Evolutionary conservation across 2,797 vertebrate species (phyloP).

Genomic region (Catamblyrhynchus diadema): DNA sequence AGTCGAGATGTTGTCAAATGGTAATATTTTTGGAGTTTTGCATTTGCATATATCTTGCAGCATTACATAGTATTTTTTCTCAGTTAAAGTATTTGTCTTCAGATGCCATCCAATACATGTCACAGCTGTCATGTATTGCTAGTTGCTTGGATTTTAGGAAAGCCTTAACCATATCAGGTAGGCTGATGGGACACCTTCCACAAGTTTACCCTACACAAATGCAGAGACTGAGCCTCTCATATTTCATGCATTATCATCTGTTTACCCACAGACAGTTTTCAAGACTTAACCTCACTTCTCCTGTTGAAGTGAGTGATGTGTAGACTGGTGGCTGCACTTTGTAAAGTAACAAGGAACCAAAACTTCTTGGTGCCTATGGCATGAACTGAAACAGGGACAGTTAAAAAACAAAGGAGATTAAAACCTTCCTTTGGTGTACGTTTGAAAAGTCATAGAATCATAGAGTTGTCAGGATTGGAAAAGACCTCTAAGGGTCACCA

Average conservation of each 20-base stretch:
- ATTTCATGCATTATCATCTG: background rate
- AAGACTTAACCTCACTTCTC: background rate
- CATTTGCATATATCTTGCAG: background rate
- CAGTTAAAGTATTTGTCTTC: background rate
- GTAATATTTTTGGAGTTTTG: background rate
- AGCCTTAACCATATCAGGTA: background rate
- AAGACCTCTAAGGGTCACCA: background rate
- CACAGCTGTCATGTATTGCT: background rate
- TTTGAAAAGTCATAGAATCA: background rate
- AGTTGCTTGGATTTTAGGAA: background rate
- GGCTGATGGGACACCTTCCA: background rate
- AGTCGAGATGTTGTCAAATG: background rate
- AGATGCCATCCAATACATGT: fast-evolving
- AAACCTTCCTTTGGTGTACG: background rate
- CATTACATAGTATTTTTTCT: background rate
- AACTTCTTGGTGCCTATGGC: background rate
- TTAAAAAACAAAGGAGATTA: background rate
- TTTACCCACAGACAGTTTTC: background rate
- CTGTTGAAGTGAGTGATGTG: background rate
- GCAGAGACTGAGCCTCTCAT: background rate
- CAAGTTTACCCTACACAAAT: background rate
- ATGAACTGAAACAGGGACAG: background rate
- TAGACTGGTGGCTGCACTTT: background rate
- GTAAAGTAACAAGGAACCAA: background rate
- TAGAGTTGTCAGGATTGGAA: background rate